Conservation (phyloP, 2,888 invertebrate genomes). For the Nomada ferruginata region DNA sequence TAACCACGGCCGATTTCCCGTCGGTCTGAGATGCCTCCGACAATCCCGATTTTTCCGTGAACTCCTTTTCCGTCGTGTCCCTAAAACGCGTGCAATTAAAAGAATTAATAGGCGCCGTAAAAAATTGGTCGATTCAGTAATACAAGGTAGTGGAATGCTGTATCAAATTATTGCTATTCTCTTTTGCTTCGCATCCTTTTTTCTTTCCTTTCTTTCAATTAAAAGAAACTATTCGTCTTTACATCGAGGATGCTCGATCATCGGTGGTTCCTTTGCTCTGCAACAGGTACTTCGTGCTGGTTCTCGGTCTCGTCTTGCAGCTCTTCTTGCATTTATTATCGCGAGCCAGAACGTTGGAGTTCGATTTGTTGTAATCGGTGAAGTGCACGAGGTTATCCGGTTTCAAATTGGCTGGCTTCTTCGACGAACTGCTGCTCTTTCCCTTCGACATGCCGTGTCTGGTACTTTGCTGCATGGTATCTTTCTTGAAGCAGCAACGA, state of each 20-base stretch:
- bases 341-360: background rate
- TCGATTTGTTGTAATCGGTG: constrained; percentile 27
- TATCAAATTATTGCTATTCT: no score
- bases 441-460: constrained; percentile 42
- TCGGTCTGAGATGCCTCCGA: constrained; percentile 67
- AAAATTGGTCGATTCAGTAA: no score
- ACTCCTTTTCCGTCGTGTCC: background rate
- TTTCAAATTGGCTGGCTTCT: constrained; percentile 21
- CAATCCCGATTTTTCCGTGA: constrained; percentile 28
- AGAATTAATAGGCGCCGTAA: no score
- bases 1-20: constrained; percentile 69
- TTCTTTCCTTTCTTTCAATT: no score
- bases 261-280: constrained; percentile 4
- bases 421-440: constrained; percentile 29
- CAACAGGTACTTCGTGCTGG: constrained; percentile 25
- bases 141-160: no score
- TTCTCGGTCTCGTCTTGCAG: constrained; percentile 28
- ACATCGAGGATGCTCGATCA: constrained; percentile 23
- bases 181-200: no score
- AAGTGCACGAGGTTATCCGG: background rate
- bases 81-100: constrained; percentile 11
- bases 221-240: background rate
- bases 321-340: constrained; percentile 26
- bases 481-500: constrained; percentile 53
- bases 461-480: constrained; percentile 12